A percentile compares a stretch with the other conserved stretches of the same genome.
Conservation (phyloP, 2,113 vertebrate genomes). For the human (Homo sapiens) region DNA sequence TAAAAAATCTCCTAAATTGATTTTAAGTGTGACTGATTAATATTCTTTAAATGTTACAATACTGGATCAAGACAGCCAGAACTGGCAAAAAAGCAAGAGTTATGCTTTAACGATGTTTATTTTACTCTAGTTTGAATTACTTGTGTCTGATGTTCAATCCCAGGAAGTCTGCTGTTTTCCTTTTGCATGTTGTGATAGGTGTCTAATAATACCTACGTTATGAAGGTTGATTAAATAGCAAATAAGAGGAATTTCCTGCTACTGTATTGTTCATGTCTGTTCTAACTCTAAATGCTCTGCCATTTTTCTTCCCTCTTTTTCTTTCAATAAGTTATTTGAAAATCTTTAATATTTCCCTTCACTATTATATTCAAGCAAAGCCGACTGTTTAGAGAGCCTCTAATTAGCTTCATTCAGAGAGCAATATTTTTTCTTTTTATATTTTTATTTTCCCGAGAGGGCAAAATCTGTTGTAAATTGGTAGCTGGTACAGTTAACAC, state of each 20-base stretch:
- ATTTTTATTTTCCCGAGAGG: not conserved
- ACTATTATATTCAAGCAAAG: not conserved
- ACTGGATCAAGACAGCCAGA: not conserved
- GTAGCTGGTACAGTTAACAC: not conserved
- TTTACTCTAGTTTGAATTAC: not conserved
- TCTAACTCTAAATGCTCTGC: not conserved
- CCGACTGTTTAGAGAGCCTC: not conserved
- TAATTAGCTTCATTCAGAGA: not conserved
- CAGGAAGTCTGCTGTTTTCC: not conserved
- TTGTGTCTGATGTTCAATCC: not conserved
- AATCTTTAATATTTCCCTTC: not conserved
- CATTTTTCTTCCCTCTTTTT: slow-evolving; percentile 4
- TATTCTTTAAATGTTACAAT: slow-evolving; percentile 25
- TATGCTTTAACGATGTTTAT: not conserved
- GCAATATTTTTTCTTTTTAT: not conserved
- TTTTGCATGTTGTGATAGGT: not conserved
- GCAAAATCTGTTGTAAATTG: not conserved
- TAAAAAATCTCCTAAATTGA: not conserved
- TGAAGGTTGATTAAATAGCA: not conserved
- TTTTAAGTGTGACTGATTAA: not conserved
- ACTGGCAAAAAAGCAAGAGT: not conserved
- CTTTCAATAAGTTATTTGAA: not conserved
- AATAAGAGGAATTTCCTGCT: not conserved
- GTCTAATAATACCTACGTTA: not conserved
- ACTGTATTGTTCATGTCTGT: not conserved